These are phyloP conservation scores for Chitala chitala DNA, from an alignment of 2,113 vertebrate genomes.

Conservation along the genomic window DNA sequence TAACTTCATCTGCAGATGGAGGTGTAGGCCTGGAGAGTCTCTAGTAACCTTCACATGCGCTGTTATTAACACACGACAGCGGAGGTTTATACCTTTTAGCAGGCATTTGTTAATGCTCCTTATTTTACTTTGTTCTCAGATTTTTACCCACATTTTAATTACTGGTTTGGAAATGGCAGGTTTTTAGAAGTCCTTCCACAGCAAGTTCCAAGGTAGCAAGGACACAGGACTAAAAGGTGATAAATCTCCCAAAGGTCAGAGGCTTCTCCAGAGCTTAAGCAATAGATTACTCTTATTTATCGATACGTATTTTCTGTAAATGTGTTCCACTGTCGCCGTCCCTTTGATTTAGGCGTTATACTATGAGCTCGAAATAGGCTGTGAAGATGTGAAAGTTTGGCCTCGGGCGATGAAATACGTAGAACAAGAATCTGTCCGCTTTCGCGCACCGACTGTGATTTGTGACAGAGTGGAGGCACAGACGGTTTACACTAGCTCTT, in stretches of 20 bases:
- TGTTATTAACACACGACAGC: neutral
- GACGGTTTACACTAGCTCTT: neutral
- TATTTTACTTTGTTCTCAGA: neutral
- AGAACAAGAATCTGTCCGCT: neutral
- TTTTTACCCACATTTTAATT: neutral
- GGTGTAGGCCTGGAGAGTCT: too few species aligned
- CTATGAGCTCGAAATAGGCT: too few species aligned
- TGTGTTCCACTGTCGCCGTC: neutral
- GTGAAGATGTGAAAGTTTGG: neutral
- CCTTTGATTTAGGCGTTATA: conserved; percentile 2
- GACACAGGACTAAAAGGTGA: neutral
- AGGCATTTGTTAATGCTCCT: neutral
- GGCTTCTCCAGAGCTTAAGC: neutral
- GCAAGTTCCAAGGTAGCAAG: neutral
- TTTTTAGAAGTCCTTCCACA: neutral
- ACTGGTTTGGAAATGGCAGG: neutral
- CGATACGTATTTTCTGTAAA: neutral
- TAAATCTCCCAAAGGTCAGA: neutral
- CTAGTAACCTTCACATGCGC: too few species aligned
- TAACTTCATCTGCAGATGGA: too few species aligned
- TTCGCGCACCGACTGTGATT: neutral
- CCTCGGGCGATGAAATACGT: neutral
- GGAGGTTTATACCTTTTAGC: neutral
- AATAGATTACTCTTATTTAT: neutral
- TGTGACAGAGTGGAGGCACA: neutral